Evolutionary conservation across 1,140 invertebrate species (phyloP), one percentile per base, ranked within the genome.

Genomic region (Spodoptera frugiperda): DNA sequence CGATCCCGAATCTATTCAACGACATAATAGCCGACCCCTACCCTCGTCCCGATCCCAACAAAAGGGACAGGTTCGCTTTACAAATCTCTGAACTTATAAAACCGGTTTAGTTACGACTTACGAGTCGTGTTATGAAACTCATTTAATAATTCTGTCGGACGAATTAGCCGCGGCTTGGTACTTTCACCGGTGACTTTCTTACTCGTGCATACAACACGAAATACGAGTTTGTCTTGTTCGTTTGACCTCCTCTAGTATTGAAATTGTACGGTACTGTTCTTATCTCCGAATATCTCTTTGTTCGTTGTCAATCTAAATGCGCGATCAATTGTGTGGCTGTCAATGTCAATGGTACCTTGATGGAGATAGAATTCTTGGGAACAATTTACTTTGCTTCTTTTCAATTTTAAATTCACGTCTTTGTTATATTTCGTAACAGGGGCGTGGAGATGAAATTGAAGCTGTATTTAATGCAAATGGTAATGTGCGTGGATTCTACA

Each of bases 181-280:
- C 90, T 92, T 93, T 93, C 90, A 92, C 89, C 89, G 79, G 46
- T 77, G 84, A 90, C 88, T 91, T 92, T 93, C 89, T 87, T 91
- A 78, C 79, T 79, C 79, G 79, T 78, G 76, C 74, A 79, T 80
- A 57, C 82, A 80, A 81, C 79, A 85, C 80, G 84, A 87, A 80
- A 89, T 87, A 88, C 85, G 85, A 82, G 84, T 88, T 80, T 21
- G 80, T 85, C 86, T 85, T 76, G 85, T 89, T 90, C 78, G 71
- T 84, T 81, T 89, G 88, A 89, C 90, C 89, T 89, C 86, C 71
- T 79, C 75, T 79, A n/a, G 30, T 15, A 19, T 33, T 74, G 48
- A 79, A 79, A 84, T 88, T 89, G 86, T 88, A 86, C 81, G 77
- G 30, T 9, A 14, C 30, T 21, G 39, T 63, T 53, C 46, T 21